These are phyloP conservation scores for Chelon labrosus DNA, from an alignment of 2,797 vertebrate genomes.

Conservation along the genomic window DNA sequence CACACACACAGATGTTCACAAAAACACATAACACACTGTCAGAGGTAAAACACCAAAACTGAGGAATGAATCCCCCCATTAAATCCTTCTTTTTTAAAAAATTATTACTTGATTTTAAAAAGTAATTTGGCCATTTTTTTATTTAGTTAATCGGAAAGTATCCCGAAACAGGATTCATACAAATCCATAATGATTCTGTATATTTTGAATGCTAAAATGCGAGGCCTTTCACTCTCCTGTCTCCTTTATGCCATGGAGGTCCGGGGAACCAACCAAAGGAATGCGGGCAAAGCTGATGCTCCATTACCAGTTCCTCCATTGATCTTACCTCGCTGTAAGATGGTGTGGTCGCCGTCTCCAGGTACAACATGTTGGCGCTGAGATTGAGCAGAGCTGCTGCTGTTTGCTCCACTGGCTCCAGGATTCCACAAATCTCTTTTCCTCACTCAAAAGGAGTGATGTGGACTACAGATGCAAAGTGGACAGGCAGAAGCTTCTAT, in stretches of 20 bases:
- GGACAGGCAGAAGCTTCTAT: slow-evolving; percentile 86
- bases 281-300: slow-evolving; percentile 12
- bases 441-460: slow-evolving; percentile 85
- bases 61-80: neutral
- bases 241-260: slow-evolving; percentile 4
- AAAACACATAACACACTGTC: slow-evolving; percentile 33
- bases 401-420: slow-evolving; percentile 99
- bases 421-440: slow-evolving; percentile 90
- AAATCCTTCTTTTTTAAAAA: neutral
- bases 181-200: neutral
- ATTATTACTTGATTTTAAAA: neutral
- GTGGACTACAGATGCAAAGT: slow-evolving; percentile 80
- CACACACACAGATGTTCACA: slow-evolving; percentile 28
- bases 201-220: neutral
- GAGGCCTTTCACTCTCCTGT: slow-evolving; percentile 18
- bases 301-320: neutral
- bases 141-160: neutral
- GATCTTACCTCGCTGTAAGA: slow-evolving; percentile 98
- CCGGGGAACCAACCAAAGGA: slow-evolving; percentile 7
- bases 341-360: slow-evolving; percentile 95
- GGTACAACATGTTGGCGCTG: slow-evolving; percentile 99
- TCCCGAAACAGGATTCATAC: neutral
- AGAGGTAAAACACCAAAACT: slow-evolving; percentile 24
- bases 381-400: slow-evolving; percentile 96
- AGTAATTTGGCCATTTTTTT: neutral